Evolutionary conservation across 2,888 invertebrate species (phyloP).

Genomic region (Spicauda simplicius): DNA sequence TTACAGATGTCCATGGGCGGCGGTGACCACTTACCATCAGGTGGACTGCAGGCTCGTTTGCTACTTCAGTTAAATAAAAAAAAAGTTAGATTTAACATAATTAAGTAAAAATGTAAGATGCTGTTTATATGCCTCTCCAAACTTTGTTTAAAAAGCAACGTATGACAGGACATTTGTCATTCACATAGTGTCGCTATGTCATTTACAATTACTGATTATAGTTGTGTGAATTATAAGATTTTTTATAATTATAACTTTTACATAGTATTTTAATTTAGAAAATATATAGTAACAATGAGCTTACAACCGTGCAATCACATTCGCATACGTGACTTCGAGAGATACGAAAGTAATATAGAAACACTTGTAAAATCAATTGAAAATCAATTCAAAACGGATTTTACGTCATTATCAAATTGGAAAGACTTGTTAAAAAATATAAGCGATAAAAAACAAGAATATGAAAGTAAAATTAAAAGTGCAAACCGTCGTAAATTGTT

Average conservation of each 20-base stretch:
- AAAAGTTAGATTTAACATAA: background rate
- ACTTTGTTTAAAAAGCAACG: background rate
- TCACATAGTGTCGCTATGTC: too few relatives aligned
- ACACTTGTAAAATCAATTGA: constrained; percentile 61
- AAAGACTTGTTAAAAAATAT: constrained; percentile 59
- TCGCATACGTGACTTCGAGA: constrained; percentile 56
- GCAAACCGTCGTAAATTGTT: constrained; percentile 56
- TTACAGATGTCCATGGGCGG: too few relatives aligned
- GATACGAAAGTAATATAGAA: constrained; percentile 56
- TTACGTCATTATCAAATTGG: constrained; percentile 65
- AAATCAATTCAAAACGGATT: constrained; percentile 57
- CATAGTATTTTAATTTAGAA: background rate
- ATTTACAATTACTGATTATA: background rate
- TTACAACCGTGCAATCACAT: constrained; percentile 56
- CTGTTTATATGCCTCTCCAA: background rate
- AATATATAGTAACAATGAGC: constrained; percentile 42
- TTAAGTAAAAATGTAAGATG: background rate
- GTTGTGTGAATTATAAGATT: background rate
- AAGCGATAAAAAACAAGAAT: constrained; percentile 53
- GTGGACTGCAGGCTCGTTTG: too few relatives aligned
- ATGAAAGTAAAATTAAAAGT: constrained; percentile 56
- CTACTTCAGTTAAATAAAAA: background rate
- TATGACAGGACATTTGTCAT: background rate
- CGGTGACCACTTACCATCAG: too few relatives aligned
- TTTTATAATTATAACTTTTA: background rate